Conservation (phyloP, 2,888 invertebrate species). For the Tetragnatha montana region DNA sequence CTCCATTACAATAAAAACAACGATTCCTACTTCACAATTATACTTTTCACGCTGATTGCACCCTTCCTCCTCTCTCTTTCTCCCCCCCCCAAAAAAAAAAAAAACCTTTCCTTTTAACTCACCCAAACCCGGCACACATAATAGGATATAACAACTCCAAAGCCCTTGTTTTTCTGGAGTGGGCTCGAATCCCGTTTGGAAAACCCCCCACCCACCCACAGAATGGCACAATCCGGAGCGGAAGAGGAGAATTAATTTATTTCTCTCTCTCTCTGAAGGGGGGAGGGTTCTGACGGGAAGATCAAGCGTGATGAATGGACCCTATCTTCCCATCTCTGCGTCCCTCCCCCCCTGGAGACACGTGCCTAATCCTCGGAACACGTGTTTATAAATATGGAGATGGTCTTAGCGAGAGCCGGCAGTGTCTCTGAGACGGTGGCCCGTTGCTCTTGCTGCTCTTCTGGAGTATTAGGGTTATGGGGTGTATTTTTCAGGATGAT, state of each 20-base stretch:
- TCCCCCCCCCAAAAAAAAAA: not conserved
- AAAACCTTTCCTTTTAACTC: conserved; percentile 13
- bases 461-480: not conserved
- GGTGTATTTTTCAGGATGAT: conserved; percentile 12
- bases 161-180: conserved; percentile 26
- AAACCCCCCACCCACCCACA: conserved; percentile 28
- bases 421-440: not conserved
- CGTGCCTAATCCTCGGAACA: conserved; percentile 63
- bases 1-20: not conserved
- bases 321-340: conserved; percentile 33
- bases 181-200: conserved; percentile 53
- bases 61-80: not conserved
- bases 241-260: conserved; percentile 58
- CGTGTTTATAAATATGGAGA: conserved; percentile 71
- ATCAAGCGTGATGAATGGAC: conserved; percentile 64
- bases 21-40: not conserved
- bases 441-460: not conserved
- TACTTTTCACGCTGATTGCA: not conserved
- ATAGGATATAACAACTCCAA: conserved; percentile 5
- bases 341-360: conserved; percentile 21
- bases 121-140: conserved; percentile 15
- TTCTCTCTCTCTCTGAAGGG: conserved; percentile 4
- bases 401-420: conserved; percentile 31
- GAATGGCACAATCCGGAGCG: conserved; percentile 42
- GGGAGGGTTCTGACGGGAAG: conserved; percentile 23